Evolutionary conservation across 2,113 vertebrate species (phyloP), one percentile per base, ranked within the genome.

Genomic region (Prinia subflava): DNA sequence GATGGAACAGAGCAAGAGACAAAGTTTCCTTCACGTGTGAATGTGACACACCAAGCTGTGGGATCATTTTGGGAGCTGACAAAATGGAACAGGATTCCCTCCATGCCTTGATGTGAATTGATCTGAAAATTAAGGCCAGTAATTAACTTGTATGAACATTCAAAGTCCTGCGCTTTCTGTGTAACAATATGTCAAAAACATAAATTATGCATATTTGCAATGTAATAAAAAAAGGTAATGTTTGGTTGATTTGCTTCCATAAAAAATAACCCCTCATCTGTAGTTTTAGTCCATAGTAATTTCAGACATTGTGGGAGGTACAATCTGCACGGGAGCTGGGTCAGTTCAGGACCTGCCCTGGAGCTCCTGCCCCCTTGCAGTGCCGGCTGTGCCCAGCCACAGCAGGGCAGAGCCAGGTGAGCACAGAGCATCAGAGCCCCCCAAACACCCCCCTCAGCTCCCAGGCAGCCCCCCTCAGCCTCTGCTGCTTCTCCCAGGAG

Each of bases 1-100:
- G 92, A 94, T 0, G 3, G 94, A 97, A 96, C 76, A 93, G 93
- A 96, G 73, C 25, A 50, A 97, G 73, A 97, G 94, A 96, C 89
- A 87, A 13, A 77, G 90, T 86, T 93, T 80, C 92, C 93, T 92
- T 94, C 95, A 82, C 22, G 14, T 81, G 89, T 94, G 92, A 97
- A 97, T 94, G 95, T 73, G 94, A 96, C 74, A 69, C 39, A 93
- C 31, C 17, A 85, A 94, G 92, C n/a, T 82, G 69, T 69, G 74
- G 64, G 90, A 94, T 84, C 92, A 62, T 89, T 77, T 47, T 75
- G 79, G 93, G 83, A 96, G 85, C 55, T 89, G 84, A 87, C 71
- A 97, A 17, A 79, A 88, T n/a, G 46, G 82, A 91, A 63, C n/a
- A 83, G 12, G 74, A 89, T 63, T 87, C 60, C 60, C 74, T 69